Evolutionary conservation across 2,888 invertebrate species (phyloP).

Genomic region (Tenodera sinensis): DNA sequence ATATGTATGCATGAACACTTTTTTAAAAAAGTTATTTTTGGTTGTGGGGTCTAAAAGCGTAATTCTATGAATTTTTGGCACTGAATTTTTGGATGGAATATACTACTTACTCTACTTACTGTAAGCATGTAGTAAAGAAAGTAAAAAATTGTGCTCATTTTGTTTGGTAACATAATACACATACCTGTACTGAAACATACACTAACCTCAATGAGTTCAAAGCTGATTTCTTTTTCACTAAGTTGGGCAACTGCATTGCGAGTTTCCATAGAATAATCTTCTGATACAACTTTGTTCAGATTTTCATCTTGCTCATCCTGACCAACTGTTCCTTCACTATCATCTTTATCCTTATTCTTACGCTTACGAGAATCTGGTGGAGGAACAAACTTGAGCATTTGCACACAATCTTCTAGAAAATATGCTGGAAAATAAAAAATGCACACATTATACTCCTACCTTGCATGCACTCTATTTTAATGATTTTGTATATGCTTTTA

Average conservation of each 20-base stretch:
- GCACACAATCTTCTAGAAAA: constrained; percentile 90
- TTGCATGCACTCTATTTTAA: too few species aligned
- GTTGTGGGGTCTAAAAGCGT: too few species aligned
- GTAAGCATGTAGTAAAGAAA: too few species aligned
- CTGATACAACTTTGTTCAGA: constrained; percentile 60
- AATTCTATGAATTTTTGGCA: too few species aligned
- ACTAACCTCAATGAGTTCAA: constrained; percentile 79
- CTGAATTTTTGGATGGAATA: too few species aligned
- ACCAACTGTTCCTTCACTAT: constrained; percentile 56
- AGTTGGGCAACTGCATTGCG: constrained; percentile 67
- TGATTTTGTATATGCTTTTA: too few species aligned
- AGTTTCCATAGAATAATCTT: constrained; percentile 51
- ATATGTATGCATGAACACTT: too few species aligned
- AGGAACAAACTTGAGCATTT: constrained; percentile 80
- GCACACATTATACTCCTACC: neutral
- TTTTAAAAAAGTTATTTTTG: too few species aligned
- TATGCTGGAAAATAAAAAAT: constrained; percentile 57
- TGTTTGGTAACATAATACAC: too few species aligned
- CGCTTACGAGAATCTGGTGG: constrained; percentile 69
- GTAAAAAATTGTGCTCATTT: too few species aligned
- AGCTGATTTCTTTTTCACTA: constrained; percentile 88
- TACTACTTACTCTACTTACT: too few species aligned
- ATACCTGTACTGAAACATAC: neutral
- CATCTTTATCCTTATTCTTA: constrained; percentile 51
- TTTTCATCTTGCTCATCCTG: constrained; percentile 66